Base-by-base conservation (phyloP, 2,113 vertebrate genomes). In the Lonchura striata region DNA sequence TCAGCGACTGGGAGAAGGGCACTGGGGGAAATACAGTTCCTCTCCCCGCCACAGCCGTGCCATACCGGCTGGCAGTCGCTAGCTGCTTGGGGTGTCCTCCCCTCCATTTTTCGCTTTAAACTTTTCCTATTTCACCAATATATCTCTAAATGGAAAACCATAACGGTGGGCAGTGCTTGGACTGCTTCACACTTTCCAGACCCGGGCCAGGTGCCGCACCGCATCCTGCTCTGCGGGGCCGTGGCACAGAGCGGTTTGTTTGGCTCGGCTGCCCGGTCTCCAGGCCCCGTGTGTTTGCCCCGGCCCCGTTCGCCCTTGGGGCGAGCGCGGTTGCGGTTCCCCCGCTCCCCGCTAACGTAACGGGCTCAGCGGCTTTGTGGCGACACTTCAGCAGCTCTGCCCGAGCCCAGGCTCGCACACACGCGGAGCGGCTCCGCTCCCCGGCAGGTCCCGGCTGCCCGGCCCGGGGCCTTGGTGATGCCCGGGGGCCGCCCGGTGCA, bases 201-300 rank as follows among this genome's bases (percentile, higher is more conserved):
- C 46, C 35, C 47, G 13, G 57, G 65, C 56, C 39, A 21, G 33
- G 4, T 0, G 4, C 0, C 9, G 23, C 46, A 11, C 18, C 0
- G 6, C 1, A 3, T 2, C 0, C 3, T 0, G n/a, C 44, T 16
- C 9, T 3, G 28, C 22, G 14, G 37, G 63, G 49, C 31, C 64
- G 37, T 2, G 86, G 77, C 65, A 7, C 44, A 1, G 9, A 5
- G 7, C 47, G 22, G 6, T 10, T 11, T 16, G 31, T 24, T 39
- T 4, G 7, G n/a, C 53, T 31, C 5, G 22, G 18, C 71, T 24
- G 37, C 7, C 37, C 13, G 22, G 10, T 25, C 11, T 7, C 21
- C 27, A 1, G 4, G 35, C 59, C 6, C 6, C 22, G 22, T n/a
- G 11, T n/a, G 46, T 15, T 21, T 6, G 9, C 44, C 50, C 42